These are phyloP conservation scores for Cynocephalus volans DNA, from an alignment of 2,113 vertebrate genomes.

Conservation along the genomic window DNA sequence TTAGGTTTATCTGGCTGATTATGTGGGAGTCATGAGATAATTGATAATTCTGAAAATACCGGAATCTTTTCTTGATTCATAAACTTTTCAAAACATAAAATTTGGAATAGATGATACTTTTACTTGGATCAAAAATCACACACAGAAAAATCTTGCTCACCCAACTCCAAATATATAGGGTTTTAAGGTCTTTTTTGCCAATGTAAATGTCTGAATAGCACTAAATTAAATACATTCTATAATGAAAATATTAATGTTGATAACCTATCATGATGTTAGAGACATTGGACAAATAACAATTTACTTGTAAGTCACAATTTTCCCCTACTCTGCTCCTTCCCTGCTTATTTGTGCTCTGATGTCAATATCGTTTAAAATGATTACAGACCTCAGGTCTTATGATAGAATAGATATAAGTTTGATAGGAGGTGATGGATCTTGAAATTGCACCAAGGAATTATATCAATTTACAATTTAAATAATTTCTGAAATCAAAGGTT, in stretches of 20 bases:
- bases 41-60: not conserved
- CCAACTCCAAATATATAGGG: not conserved
- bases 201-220: not conserved
- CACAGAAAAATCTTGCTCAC: not conserved
- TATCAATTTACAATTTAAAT: not conserved
- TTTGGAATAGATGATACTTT: not conserved
- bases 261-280: not conserved
- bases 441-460: not conserved
- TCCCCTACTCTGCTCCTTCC: not conserved
- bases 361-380: not conserved
- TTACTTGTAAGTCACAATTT: not conserved
- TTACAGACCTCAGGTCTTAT: not conserved
- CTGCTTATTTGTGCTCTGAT: not conserved
- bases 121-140: not conserved
- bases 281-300: not conserved
- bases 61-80: not conserved
- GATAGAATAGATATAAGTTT: not conserved
- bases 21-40: not conserved
- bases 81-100: not conserved
- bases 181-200: not conserved
- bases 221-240: not conserved
- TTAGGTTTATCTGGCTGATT: not conserved
- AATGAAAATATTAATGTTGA: not conserved
- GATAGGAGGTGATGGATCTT: not conserved
- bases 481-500: slow-evolving; percentile 51